Evolutionary conservation across 2,888 invertebrate species (phyloP).

Genomic region (Tholera decimalis): DNA sequence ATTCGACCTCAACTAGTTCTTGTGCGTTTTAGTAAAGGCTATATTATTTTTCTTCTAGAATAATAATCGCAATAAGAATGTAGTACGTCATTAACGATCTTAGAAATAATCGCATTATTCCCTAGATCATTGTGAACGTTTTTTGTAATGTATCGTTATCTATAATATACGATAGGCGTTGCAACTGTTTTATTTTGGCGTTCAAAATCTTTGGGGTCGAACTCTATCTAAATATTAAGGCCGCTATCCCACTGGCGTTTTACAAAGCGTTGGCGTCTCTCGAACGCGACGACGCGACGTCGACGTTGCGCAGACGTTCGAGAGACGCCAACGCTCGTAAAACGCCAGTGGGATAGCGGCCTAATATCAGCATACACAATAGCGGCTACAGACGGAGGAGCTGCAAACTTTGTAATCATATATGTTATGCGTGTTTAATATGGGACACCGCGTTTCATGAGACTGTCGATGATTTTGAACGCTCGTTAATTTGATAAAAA

Average conservation of each 20-base stretch:
- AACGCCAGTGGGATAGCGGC: no score
- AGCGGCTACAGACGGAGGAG: no score
- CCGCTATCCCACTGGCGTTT: no score
- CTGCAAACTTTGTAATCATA: not conserved
- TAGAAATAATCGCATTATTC: conserved; percentile 25
- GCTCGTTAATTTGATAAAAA: conserved; percentile 32
- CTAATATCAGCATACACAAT: no score
- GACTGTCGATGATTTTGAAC: conserved; percentile 20
- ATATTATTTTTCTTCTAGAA: not conserved
- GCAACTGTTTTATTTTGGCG: conserved; percentile 23
- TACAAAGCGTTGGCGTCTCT: no score
- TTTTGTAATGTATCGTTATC: conserved; percentile 27
- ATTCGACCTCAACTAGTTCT: conserved; percentile 17
- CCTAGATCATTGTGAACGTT: conserved; percentile 29
- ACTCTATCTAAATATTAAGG: conserved; percentile 1
- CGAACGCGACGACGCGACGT: no score
- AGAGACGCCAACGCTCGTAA: no score
- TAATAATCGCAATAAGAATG: conserved; percentile 11
- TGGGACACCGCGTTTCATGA: not conserved
- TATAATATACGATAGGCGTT: conserved; percentile 20
- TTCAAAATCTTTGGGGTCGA: conserved; percentile 9
- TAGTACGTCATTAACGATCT: conserved; percentile 38
- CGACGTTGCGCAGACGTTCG: no score
- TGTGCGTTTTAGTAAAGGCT: not conserved
- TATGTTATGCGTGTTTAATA: not conserved